Percentiles rank a stretch among this genome's conserved stretches.
These are phyloP conservation scores for Hypomesus transpacificus DNA, from an alignment of 2,113 vertebrate species.

Conservation along the genomic window DNA sequence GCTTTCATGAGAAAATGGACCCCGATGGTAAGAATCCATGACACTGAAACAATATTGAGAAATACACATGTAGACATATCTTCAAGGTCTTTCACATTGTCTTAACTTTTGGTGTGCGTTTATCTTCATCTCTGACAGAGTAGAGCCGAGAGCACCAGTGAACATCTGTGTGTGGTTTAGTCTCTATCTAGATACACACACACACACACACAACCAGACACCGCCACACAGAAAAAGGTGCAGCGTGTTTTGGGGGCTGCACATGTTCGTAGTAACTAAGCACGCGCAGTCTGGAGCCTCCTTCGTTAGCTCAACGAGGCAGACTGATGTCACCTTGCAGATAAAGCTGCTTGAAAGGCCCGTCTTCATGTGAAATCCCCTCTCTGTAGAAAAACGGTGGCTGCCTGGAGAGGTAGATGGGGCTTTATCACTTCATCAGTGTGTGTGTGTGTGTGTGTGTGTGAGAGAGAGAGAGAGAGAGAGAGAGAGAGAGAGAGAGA, in stretches of 20 bases:
- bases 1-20: too few relatives aligned
- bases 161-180: slow-evolving; percentile 15
- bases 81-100: background rate
- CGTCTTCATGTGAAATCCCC: slow-evolving; percentile 51
- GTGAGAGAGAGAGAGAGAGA: slow-evolving; percentile 18
- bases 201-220: background rate
- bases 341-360: slow-evolving; percentile 8
- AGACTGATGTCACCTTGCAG: too few relatives aligned
- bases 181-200: background rate
- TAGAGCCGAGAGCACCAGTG: background rate
- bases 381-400: slow-evolving; percentile 31
- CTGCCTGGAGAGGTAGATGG: slow-evolving; percentile 36
- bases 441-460: slow-evolving; percentile 24
- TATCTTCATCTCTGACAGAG: background rate
- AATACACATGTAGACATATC: background rate
- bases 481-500: slow-evolving; percentile 25
- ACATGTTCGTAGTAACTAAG: too few relatives aligned
- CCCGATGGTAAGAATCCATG: too few relatives aligned
- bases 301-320: too few relatives aligned
- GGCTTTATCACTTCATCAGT: slow-evolving; percentile 45
- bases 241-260: slow-evolving; percentile 6
- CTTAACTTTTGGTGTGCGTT: background rate
- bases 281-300: too few relatives aligned
- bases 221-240: background rate
- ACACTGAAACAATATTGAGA: too few relatives aligned